Evolutionary conservation across 2,113 vertebrate species (phyloP), one percentile per base, ranked within the genome.

Genomic region (Psittacula cyanocephala): DNA sequence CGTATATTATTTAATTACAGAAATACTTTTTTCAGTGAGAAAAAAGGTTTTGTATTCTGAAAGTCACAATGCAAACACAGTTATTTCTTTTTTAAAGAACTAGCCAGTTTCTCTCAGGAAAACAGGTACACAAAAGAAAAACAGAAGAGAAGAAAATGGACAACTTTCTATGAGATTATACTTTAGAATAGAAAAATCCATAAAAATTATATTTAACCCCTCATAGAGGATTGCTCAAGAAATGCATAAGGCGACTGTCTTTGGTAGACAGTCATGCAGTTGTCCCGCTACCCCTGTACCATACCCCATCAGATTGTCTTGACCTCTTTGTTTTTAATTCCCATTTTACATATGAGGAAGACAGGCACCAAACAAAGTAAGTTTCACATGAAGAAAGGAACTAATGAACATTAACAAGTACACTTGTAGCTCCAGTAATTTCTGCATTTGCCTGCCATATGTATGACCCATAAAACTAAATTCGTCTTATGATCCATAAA

Each of bases 261-360:
- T 53, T 81, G 18, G 28, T 23, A 35, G 25, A 14, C 13, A 65
- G 13, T 80, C 35, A 46, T 1, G 1, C 7, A 68, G 13, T 24
- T 1, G 0, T 50, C 9, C 4, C 39, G 3, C 20, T 8, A 18
- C 4, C 0, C 8, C 18, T 41, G 7, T 57, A 20, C 11, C 17
- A 68, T 10, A 0, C 4, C 28, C 2, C 28, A 37, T 35, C 5
- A 27, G 25, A 69, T 35, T 37, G 74, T 29, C 14, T 10, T 55
- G 28, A 7, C 8, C 18, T 24, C 7, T 27, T 46, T 86, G 43
- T 53, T 84, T 74, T 44, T 49, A 80, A 49, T 71, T 57, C n/a
- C 11, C 5, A 10, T 64, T 82, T 80, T 72, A 55, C 11, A 41
- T 13, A 43, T 24, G 24, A 35, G 17, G 25, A 50, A 49, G 35